Evolutionary conservation across 2,888 invertebrate genomes (phyloP).

Genomic region (Parnassius orleans): DNA sequence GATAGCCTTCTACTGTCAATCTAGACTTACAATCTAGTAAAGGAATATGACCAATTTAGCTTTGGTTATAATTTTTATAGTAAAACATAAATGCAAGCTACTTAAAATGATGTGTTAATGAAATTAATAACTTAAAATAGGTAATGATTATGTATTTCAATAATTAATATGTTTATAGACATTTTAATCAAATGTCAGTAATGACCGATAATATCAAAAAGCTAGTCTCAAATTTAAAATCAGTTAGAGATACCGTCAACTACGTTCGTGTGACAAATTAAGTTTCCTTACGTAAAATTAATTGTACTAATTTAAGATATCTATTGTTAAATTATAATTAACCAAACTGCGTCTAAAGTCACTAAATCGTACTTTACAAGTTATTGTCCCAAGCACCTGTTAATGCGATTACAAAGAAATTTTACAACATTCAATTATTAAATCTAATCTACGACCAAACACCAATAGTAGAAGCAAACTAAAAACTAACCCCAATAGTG

Average conservation of each 20-base stretch:
- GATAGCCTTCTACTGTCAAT: not conserved
- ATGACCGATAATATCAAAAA: conserved; percentile 65
- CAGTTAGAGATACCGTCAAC: conserved; percentile 5
- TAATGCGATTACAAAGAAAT: conserved; percentile 3
- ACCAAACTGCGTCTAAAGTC: not conserved
- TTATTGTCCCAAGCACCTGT: conserved; percentile 22
- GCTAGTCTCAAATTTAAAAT: conserved; percentile 70
- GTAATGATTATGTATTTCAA: conserved; percentile 11
- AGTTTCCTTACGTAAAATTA: not conserved
- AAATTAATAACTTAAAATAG: conserved; percentile 1
- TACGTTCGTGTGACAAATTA: not conserved
- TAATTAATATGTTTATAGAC: conserved; percentile 12
- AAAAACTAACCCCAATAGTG: conserved; percentile 24
- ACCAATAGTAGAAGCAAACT: conserved; percentile 19
- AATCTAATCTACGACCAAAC: conserved; percentile 23
- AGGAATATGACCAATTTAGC: conserved; percentile 65
- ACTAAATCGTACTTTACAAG: not conserved
- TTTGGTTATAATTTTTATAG: conserved; percentile 28
- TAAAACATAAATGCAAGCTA: conserved; percentile 21
- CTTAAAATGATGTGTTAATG: conserved; percentile 6
- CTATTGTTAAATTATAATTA: not conserved
- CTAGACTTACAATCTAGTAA: conserved; percentile 54
- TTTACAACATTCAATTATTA: conserved; percentile 12
- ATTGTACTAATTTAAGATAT: not conserved
- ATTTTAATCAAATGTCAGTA: conserved; percentile 17